These are phyloP conservation scores for Halesus radiatus DNA, from an alignment of 1,140 invertebrate genomes.

Conservation along the genomic window DNA sequence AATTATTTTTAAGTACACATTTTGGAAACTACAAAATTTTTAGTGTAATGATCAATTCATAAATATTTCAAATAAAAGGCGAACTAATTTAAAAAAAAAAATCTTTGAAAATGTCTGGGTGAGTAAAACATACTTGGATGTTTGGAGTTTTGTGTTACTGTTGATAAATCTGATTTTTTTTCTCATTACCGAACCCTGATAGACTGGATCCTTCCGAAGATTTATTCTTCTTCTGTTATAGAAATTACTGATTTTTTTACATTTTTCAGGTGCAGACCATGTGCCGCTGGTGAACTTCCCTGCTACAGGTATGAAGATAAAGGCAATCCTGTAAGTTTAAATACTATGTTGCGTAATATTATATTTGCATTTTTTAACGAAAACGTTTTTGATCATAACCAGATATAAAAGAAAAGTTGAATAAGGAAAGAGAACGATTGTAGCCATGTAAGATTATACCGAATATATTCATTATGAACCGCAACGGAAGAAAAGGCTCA, in stretches of 20 bases:
- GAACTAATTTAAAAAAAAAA: background rate
- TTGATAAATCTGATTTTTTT: too few species aligned
- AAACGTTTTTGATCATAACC: background rate
- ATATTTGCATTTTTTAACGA: too few species aligned
- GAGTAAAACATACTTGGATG: background rate
- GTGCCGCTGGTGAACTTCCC: background rate
- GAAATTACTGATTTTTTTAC: background rate
- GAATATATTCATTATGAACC: background rate
- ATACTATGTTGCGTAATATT: too few species aligned
- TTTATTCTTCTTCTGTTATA: background rate
- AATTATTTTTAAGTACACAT: background rate
- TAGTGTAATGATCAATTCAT: background rate
- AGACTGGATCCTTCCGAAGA: background rate
- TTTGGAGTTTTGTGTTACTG: too few species aligned
- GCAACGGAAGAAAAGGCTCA: background rate
- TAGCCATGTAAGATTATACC: background rate
- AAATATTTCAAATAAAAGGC: background rate
- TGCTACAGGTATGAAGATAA: conserved; percentile 68
- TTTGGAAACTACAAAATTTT: conserved; percentile 10
- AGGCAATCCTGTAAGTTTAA: conserved; percentile 63
- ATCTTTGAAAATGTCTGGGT: conserved; percentile 17
- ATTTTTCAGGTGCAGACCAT: background rate
- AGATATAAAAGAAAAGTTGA: too few species aligned
- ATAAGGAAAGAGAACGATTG: too few species aligned
- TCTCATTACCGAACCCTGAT: too few species aligned